Percentiles rank a stretch among this genome's conserved stretches.
Conservation (phyloP, 2,888 invertebrate species). For the Alloscopus bannaensis region DNA sequence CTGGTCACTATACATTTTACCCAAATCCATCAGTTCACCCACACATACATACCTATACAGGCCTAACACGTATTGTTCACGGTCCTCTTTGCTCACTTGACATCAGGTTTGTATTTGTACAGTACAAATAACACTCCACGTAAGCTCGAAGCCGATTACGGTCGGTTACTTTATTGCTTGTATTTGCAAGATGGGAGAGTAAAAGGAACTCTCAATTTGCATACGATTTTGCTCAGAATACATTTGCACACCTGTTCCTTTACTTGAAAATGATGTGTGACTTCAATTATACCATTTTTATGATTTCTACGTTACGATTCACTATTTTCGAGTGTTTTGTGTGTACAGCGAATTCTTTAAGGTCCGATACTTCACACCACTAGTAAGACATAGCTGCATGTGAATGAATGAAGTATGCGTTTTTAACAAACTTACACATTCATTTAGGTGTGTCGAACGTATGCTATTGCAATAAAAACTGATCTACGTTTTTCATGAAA, state of each 20-base stretch:
- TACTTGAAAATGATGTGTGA: constrained; percentile 14
- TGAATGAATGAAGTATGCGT: too few relatives aligned
- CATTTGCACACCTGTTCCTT: constrained; percentile 37
- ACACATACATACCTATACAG: too few relatives aligned
- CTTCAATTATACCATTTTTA: constrained; percentile 15
- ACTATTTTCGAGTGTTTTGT: too few relatives aligned
- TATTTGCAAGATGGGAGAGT: background rate
- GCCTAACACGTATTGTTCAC: too few relatives aligned
- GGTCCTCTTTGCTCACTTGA: too few relatives aligned
- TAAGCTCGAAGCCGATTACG: constrained; percentile 5
- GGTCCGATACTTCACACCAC: background rate
- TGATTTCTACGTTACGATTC: constrained; percentile 21
- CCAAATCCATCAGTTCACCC: constrained; percentile 2
- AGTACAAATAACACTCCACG: too few relatives aligned
- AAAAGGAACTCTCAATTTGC: constrained; percentile 20
- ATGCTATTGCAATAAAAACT: too few relatives aligned
- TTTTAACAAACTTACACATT: background rate
- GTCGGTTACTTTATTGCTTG: background rate
- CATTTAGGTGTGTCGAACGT: background rate
- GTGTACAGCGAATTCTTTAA: background rate
- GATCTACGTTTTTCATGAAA: too few relatives aligned
- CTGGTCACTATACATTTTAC: too few relatives aligned
- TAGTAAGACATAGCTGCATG: background rate
- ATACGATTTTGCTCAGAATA: constrained; percentile 43
- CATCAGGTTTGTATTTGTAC: too few relatives aligned